phyloP scores from a whole-genome alignment of 2,888 invertebrate genomes.

The Sacculina carcini region DNA sequence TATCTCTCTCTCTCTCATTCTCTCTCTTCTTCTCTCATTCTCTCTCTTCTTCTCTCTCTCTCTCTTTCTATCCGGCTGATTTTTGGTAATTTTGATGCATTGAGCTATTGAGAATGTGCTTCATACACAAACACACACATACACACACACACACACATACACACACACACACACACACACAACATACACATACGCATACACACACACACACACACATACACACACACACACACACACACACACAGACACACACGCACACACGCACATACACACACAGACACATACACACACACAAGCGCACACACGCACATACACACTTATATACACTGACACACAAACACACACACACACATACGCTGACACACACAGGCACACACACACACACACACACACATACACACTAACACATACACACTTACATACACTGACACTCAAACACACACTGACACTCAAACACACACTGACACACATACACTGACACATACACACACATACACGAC shows the following conservation, averaged over 20 bases:
- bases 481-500: neutral
- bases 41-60: neutral
- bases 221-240: neutral
- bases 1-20: neutral
- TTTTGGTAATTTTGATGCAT: neutral
- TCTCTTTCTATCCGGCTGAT: neutral
- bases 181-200: too few relatives aligned
- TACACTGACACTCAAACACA: neutral
- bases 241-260: neutral
- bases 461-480: neutral
- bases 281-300: neutral
- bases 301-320: neutral
- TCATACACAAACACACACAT: neutral
- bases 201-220: neutral
- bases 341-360: neutral
- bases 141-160: neutral
- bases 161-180: neutral
- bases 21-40: neutral
- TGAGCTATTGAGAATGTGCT: too few relatives aligned
- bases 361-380: neutral
- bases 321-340: neutral
- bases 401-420: neutral
- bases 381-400: neutral
- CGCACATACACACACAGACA: neutral
- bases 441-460: neutral